phyloP scores from a whole-genome alignment of 2,888 invertebrate genomes.

The Anticlea derivata region DNA sequence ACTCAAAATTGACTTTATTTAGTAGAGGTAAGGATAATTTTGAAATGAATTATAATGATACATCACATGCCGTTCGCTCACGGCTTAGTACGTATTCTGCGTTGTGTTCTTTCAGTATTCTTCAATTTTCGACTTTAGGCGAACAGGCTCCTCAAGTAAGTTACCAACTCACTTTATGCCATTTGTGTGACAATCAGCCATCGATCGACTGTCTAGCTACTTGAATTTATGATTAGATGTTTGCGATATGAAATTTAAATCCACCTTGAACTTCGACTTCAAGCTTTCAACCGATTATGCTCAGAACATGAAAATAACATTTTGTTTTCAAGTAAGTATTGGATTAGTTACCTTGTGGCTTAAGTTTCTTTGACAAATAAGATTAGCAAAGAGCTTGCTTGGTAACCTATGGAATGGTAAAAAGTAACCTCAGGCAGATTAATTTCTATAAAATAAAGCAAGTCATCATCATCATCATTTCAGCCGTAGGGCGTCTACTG shows the following conservation, averaged over 20 bases:
- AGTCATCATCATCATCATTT: too few species aligned
- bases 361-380: background rate
- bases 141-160: conserved; percentile 20
- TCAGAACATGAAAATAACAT: conserved; percentile 5
- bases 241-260: conserved; percentile 34
- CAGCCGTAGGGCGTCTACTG: too few species aligned
- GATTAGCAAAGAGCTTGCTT: too few species aligned
- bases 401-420: too few species aligned
- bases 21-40: too few species aligned
- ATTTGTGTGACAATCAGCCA: conserved; percentile 39
- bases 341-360: background rate
- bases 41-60: too few species aligned
- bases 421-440: too few species aligned
- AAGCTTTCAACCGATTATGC: conserved; percentile 16
- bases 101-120: background rate
- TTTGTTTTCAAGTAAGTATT: background rate
- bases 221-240: conserved; percentile 30
- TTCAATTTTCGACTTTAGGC: background rate
- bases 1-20: too few species aligned
- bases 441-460: too few species aligned
- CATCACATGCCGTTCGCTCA: too few species aligned
- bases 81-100: too few species aligned
- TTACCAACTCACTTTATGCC: conserved; percentile 35
- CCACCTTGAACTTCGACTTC: conserved; percentile 39
- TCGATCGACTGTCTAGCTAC: conserved; percentile 32